These are phyloP conservation scores for Protobothrops mucrosquamatus DNA, from an alignment of 2,113 vertebrate species.

Conservation along the genomic window DNA sequence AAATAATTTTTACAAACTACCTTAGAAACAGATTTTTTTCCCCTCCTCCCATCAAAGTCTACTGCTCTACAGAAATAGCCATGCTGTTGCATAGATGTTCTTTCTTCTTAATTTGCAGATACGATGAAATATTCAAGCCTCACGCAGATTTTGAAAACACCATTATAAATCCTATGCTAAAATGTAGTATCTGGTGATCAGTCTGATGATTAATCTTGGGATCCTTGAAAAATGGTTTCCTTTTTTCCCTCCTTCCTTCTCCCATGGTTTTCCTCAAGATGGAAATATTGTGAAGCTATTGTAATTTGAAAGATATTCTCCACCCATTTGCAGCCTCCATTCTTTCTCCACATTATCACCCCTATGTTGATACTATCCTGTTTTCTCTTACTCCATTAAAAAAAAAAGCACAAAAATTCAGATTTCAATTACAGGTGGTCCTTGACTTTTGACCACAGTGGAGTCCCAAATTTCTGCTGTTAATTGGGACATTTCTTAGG, in stretches of 20 bases:
- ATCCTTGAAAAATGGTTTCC: conserved; percentile 56
- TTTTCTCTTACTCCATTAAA: background rate
- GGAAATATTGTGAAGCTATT: background rate
- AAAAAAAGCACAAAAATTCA: background rate
- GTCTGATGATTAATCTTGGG: conserved; percentile 72
- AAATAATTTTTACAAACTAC: conserved; percentile 89
- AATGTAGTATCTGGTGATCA: conserved; percentile 76
- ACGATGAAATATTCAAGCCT: conserved; percentile 81
- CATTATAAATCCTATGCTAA: conserved; percentile 77
- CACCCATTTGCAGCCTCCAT: background rate
- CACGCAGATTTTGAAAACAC: conserved; percentile 75
- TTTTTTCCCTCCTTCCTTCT: background rate
- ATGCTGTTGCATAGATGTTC: conserved; percentile 70
- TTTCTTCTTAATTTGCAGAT: conserved; percentile 69
- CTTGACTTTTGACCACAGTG: background rate
- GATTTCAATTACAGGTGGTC: background rate
- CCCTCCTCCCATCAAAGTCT: conserved; percentile 67
- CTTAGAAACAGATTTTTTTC: conserved; percentile 79
- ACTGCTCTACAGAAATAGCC: conserved; percentile 71
- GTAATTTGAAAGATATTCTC: background rate
- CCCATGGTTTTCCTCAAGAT: background rate
- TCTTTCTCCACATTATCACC: background rate
- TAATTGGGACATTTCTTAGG: background rate
- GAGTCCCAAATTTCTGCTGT: background rate
- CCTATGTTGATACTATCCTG: background rate